phyloP scores from a whole-genome alignment of 2,113 vertebrate species.

The Hydrochoerus hydrochaeris region DNA sequence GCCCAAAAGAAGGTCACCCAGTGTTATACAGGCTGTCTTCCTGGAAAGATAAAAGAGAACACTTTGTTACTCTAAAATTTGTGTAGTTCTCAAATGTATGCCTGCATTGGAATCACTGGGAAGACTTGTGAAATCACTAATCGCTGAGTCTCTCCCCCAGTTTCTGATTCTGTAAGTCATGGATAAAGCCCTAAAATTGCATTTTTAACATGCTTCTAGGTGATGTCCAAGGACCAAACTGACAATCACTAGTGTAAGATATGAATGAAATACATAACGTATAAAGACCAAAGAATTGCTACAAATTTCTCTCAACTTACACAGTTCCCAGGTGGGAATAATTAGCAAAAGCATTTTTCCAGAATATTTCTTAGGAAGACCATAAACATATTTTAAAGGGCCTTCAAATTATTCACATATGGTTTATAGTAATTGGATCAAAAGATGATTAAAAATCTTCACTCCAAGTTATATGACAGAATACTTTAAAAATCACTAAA shows the following conservation, averaged over 20 bases:
- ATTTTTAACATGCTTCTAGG: slow-evolving; percentile 4
- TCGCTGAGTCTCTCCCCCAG: not conserved
- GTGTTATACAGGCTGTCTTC: slow-evolving; percentile 57
- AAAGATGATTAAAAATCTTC: slow-evolving; percentile 41
- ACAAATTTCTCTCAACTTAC: slow-evolving; percentile 13
- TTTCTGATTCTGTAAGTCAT: not conserved
- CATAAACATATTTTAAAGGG: slow-evolving; percentile 17
- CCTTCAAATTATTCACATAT: slow-evolving; percentile 44
- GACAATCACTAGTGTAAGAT: not conserved
- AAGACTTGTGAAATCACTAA: not conserved
- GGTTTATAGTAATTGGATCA: slow-evolving; percentile 35
- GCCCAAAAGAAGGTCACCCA: slow-evolving; percentile 43
- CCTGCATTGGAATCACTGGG: not conserved
- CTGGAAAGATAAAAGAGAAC: not conserved
- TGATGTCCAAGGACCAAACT: slow-evolving; percentile 14
- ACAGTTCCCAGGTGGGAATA: not conserved
- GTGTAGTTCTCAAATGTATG: not conserved
- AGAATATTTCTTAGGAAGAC: slow-evolving; percentile 21
- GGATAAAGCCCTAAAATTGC: not conserved
- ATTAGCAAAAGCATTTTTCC: not conserved
- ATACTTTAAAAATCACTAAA: slow-evolving; percentile 14
- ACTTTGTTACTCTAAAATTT: not conserved
- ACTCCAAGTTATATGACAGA: slow-evolving; percentile 22
- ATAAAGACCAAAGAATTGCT: not conserved
- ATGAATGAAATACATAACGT: not conserved